Percentiles rank a stretch among this genome's conserved stretches.
Conservation (phyloP, 2,888 invertebrate genomes). For the Trisateles emortualis region DNA sequence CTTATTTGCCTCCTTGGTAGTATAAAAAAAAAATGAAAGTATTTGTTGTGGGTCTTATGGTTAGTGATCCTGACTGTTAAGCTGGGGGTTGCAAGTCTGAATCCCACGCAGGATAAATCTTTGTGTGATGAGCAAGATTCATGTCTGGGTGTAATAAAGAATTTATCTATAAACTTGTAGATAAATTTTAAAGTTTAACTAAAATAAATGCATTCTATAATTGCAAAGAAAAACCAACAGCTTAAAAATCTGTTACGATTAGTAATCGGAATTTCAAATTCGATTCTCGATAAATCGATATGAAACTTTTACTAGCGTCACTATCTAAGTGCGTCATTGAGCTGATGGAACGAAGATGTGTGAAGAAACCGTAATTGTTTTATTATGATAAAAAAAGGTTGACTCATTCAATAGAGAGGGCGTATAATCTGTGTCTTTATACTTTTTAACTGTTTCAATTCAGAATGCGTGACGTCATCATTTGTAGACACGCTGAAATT, state of each 20-base stretch:
- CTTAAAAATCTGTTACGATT: background rate
- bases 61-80: too few species aligned
- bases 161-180: too few species aligned
- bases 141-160: too few species aligned
- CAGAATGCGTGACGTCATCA: constrained; percentile 22
- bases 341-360: constrained; percentile 48
- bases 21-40: too few species aligned
- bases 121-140: too few species aligned
- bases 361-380: constrained; percentile 56
- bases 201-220: too few species aligned
- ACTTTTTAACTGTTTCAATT: constrained; percentile 16
- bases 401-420: constrained; percentile 38
- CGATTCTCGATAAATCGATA: constrained; percentile 32
- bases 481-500: background rate
- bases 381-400: constrained; percentile 57
- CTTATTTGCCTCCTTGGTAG: too few species aligned
- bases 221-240: too few species aligned
- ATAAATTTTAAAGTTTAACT: too few species aligned
- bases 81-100: too few species aligned
- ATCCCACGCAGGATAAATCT: too few species aligned
- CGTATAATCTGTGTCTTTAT: constrained; percentile 22
- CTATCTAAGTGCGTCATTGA: constrained; percentile 43
- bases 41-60: too few species aligned
- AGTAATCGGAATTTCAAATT: constrained; percentile 11
- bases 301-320: constrained; percentile 26